Percentiles rank a stretch among this genome's conserved stretches.
Evolutionary conservation across 2,797 vertebrate species (phyloP).

Genomic region (Eptatretus atami): DNA sequence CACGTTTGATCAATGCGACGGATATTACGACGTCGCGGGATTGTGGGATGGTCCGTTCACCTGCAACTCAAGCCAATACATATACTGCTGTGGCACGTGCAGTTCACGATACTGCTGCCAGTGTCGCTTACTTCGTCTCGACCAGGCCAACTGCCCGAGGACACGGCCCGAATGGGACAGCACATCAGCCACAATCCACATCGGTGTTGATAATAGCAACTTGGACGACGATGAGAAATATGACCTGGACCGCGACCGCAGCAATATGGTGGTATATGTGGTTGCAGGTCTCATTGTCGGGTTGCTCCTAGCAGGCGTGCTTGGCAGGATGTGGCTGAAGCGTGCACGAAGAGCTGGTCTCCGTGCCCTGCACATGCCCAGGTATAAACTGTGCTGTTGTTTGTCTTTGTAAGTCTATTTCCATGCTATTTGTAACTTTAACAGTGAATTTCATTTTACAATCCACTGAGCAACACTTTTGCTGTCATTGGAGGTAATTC

Average conservation of each 20-base stretch:
- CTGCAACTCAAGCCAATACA: conserved; percentile 1
- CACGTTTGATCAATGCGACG: neutral
- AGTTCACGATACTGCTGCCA: conserved; percentile 1
- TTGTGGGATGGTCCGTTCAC: neutral
- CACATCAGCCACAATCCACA: neutral
- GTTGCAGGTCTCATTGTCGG: neutral
- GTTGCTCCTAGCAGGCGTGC: neutral
- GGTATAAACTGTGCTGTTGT: too few species aligned
- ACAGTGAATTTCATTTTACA: too few species aligned
- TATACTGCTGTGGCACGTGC: neutral
- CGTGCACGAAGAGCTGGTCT: neutral
- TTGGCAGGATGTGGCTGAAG: neutral
- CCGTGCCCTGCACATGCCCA: too few species aligned
- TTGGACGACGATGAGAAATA: neutral
- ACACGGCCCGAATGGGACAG: neutral
- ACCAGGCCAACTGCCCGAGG: neutral
- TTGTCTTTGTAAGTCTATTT: too few species aligned
- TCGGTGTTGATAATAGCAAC: neutral
- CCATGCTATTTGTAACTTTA: too few species aligned
- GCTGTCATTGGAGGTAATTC: too few species aligned
- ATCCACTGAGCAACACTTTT: too few species aligned
- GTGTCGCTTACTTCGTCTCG: neutral
- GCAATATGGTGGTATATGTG: neutral
- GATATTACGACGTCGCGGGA: neutral
- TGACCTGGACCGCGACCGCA: neutral